Evolutionary conservation across 2,888 invertebrate genomes (phyloP), one percentile per base, ranked within the genome.

Genomic region (Tetranychus piercei): DNA sequence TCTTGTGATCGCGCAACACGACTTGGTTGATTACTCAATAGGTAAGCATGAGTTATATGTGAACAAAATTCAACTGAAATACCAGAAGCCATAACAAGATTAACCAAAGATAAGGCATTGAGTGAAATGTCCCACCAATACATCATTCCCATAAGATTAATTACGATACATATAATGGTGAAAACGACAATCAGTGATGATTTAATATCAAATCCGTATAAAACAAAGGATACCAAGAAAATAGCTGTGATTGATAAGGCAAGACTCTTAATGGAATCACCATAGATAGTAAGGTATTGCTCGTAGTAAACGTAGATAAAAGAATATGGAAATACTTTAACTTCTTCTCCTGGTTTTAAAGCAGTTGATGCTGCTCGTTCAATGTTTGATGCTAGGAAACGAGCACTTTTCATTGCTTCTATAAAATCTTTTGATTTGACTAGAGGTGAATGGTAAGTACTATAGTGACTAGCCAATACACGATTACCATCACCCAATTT

Each of bases 41-140:
- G 87, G 85, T 94, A 97, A 75, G 92, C 90, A 83, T 94, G 91
- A 78, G 94, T 93, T 79, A 97, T 86, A 85, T 99, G 97, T 77
- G 95, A 94, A 83, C 95, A 96, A 85, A 99, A 99, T 85, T 99
- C 99, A 66, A 99, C 97, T 18, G 94, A 90, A 78, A 99, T 97
- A 73, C 97, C 99, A 79, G 96, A 90, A 65, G 95, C 92, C 87
- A 96, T 92, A 69, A 97, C 92, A 77, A 97, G 86, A 84, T 97
- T 99, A n/a, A 97, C 93, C 6, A 94, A 86, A 0, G 95, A 93
- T 1, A 97, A 88, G 0, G 96, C 94, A 82, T 97, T 97, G n/a
- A 99, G 84, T 5, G 88, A 87, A 76, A 97, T 92, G 67, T 85
- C 84, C 92, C 93, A 94, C 80, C 90, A 85, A 83, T 89, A 93